Percentiles rank a stretch among this genome's conserved stretches.
phyloP scores from a whole-genome alignment of 1,140 invertebrate genomes.

The Drosophila prosaltans region DNA sequence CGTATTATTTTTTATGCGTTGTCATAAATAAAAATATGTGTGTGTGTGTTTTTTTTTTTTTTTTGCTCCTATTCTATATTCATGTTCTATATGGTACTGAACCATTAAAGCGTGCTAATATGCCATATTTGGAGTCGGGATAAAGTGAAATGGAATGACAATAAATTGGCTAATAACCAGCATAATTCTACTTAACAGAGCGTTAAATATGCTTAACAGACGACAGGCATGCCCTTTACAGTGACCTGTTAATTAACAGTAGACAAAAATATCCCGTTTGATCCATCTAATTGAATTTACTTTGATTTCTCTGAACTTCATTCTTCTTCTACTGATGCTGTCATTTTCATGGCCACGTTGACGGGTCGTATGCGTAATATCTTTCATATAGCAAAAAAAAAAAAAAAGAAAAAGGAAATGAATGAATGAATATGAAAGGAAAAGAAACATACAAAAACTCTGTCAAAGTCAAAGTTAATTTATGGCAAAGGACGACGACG shows the following conservation, averaged over 20 bases:
- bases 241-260: conserved; percentile 8
- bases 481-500: conserved; percentile 22
- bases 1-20: conserved; percentile 72
- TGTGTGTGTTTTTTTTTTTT: background rate
- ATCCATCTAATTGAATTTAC: conserved; percentile 36
- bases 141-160: background rate
- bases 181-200: conserved; percentile 2
- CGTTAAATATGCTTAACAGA: conserved; percentile 10
- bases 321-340: conserved; percentile 1
- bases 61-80: conserved; percentile 51
- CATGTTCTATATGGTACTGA: conserved; percentile 26
- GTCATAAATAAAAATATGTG: conserved; percentile 73
- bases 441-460: conserved; percentile 1
- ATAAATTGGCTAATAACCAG: conserved; percentile 14
- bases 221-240: background rate
- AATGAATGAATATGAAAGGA: conserved; percentile 1
- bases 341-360: background rate
- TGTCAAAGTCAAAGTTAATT: conserved; percentile 65
- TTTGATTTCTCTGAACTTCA: conserved; percentile 1
- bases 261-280: background rate
- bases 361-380: conserved; percentile 68
- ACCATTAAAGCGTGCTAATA: conserved; percentile 38
- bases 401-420: background rate
- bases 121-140: background rate
- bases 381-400: conserved; percentile 35